Percentiles rank a stretch among this genome's conserved stretches.
Conservation (phyloP, 2,113 vertebrate genomes). For the Bucco capensis region DNA sequence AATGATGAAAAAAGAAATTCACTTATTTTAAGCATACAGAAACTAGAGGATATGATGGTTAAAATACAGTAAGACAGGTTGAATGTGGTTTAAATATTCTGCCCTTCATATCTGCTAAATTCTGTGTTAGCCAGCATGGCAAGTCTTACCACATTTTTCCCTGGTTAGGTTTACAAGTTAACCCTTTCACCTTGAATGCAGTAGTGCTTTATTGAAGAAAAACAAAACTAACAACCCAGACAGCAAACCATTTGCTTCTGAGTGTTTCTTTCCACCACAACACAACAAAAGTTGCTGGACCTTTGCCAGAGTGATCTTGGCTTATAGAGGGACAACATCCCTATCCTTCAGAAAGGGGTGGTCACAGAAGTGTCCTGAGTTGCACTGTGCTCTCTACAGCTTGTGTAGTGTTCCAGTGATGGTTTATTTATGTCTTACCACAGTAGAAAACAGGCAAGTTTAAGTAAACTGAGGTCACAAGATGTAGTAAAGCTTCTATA, state of each 20-base stretch:
- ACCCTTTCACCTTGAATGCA: not conserved
- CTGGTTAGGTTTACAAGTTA: not conserved
- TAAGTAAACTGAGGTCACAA: slow-evolving; percentile 43
- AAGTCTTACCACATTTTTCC: not conserved
- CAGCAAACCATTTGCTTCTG: slow-evolving; percentile 40
- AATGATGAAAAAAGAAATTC: not conserved
- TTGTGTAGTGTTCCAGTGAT: not conserved
- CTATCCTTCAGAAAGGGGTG: not conserved
- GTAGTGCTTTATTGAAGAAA: not conserved
- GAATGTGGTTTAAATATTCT: not conserved
- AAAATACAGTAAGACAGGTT: not conserved
- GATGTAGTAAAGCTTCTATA: slow-evolving; percentile 33
- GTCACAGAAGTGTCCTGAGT: not conserved
- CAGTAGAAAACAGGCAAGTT: slow-evolving; percentile 14
- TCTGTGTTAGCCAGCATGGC: not conserved
- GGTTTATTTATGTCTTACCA: slow-evolving; percentile 23
- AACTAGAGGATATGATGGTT: not conserved
- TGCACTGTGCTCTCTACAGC: slow-evolving; percentile 14
- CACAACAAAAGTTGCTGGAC: slow-evolving; percentile 21
- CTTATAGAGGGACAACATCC: not conserved
- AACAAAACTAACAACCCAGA: slow-evolving; percentile 46
- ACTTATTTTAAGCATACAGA: not conserved
- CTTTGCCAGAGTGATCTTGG: not conserved
- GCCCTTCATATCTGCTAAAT: not conserved
- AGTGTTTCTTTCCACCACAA: slow-evolving; percentile 37